phyloP scores from a whole-genome alignment of 1,140 invertebrate species.

The Coenobita brevimanus region DNA sequence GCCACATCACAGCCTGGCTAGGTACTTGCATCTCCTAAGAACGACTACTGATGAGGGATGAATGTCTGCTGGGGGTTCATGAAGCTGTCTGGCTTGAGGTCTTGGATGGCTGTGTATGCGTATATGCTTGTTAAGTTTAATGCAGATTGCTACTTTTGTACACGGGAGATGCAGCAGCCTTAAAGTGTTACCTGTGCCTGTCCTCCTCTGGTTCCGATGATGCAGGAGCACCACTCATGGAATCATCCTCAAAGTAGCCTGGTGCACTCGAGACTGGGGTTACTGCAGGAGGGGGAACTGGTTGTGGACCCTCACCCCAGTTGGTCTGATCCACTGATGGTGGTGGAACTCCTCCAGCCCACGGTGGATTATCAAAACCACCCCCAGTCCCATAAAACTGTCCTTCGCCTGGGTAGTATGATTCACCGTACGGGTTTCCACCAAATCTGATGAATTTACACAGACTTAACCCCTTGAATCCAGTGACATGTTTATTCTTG shows the following conservation, averaged over 20 bases:
- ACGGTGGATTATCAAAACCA: conserved; percentile 28
- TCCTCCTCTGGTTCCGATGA: conserved; percentile 45
- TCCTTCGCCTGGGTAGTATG: conserved; percentile 24
- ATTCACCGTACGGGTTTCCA: conserved; percentile 48
- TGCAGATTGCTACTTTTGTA: too few species aligned
- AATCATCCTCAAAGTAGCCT: conserved; percentile 47
- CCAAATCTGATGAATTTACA: conserved; percentile 36
- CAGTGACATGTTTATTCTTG: too few species aligned
- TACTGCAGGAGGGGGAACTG: conserved; percentile 17
- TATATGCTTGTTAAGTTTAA: too few species aligned
- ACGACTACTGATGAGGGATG: too few species aligned
- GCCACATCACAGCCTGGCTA: too few species aligned
- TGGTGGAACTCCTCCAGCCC: background rate
- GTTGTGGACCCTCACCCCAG: conserved; percentile 27
- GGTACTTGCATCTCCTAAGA: too few species aligned
- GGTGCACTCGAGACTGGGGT: conserved; percentile 34
- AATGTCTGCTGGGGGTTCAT: too few species aligned
- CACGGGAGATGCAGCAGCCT: too few species aligned
- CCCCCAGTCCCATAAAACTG: conserved; percentile 12
- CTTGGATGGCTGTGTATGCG: too few species aligned
- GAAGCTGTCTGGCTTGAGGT: too few species aligned
- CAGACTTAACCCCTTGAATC: too few species aligned
- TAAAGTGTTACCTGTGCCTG: conserved; percentile 47
- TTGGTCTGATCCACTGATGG: conserved; percentile 24
- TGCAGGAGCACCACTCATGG: conserved; percentile 24